Base-by-base conservation (phyloP, 2,888 invertebrate genomes). In the Noctua janthe region DNA sequence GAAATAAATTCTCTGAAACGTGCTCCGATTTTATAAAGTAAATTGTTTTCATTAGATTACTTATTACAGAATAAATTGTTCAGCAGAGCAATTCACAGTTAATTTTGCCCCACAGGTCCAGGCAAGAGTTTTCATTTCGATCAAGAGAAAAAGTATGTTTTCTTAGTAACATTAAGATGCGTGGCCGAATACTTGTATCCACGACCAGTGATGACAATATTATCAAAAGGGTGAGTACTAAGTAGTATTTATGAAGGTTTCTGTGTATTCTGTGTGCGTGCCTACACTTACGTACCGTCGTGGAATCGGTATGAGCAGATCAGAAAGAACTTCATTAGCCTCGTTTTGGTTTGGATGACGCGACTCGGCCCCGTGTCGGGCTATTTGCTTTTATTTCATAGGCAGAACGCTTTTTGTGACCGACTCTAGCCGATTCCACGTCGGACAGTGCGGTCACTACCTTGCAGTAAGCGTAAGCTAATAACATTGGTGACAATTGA, bases 151-250 rank as follows among this genome's bases (percentile, higher is more conserved):
- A 96, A 96, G 87, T 97, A 97, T 81, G 97, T 97, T 49, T 97
- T 97, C 82, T 92, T 96, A 78, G 97, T 97, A 69, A 97, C 97
- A 80, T 95, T 98, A 80, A 95, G 97, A 81, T 98, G 98, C 90
- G 92, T 94, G 54, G 97, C 97, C 1, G 97, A 97, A 91, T 97
- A 97, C 39, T 95, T 98, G 76, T 98, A 97, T 89, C 98, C 98
- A 0, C 97, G 96, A 88, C 98, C 98, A 1, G 94, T 95, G 69
- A 96, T 98, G 94, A 95, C 93, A 64, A 97, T 98, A 85, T 93
- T 96, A 64, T 94, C 96, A 35, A 94, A 94, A 83, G 95, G 96
- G 97, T 97, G 86, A 94, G 94, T 85, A 70, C 71, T 67, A 56
- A 71, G 39, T 67, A 13, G 43, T 29, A 29, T 23, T 20, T 64